Percentiles rank a stretch among this genome's conserved stretches.
Conservation (phyloP, 2,113 vertebrate genomes). For the Narcine bancroftii region DNA sequence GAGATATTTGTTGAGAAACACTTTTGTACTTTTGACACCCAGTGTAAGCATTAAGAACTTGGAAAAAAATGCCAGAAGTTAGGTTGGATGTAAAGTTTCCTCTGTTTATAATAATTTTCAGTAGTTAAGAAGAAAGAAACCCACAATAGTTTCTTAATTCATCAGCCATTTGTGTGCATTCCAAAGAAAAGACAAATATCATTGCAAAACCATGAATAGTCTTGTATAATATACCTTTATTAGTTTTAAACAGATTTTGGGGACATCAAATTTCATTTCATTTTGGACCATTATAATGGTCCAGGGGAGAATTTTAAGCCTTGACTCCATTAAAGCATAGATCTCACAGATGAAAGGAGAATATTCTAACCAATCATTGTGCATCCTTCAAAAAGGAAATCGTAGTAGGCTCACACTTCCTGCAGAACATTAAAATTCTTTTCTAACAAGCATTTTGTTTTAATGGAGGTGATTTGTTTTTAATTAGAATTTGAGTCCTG, state of each 20-base stretch:
- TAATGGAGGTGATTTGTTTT: not conserved
- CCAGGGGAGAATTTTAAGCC: not conserved
- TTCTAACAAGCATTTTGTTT: not conserved
- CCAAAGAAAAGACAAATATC: not conserved
- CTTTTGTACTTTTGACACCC: not conserved
- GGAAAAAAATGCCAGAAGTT: not conserved
- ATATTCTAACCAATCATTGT: not conserved
- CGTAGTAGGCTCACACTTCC: not conserved
- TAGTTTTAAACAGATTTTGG: not conserved
- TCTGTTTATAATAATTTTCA: not conserved
- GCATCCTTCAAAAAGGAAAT: not conserved
- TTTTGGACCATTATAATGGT: not conserved
- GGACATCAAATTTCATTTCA: not conserved
- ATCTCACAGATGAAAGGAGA: not conserved
- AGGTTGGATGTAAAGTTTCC: not conserved
- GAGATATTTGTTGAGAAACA: not conserved
- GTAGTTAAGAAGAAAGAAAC: not conserved
- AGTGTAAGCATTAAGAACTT: not conserved
- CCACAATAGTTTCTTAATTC: not conserved
- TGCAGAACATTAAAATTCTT: constrained; percentile 5
- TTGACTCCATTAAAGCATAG: not conserved
- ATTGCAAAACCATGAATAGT: not conserved
- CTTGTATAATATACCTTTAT: not conserved
- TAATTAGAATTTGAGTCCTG: not conserved
- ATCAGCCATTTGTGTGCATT: not conserved